Base-by-base conservation (phyloP, 1,140 invertebrate genomes). In the Acromyrmex heyeri region DNA sequence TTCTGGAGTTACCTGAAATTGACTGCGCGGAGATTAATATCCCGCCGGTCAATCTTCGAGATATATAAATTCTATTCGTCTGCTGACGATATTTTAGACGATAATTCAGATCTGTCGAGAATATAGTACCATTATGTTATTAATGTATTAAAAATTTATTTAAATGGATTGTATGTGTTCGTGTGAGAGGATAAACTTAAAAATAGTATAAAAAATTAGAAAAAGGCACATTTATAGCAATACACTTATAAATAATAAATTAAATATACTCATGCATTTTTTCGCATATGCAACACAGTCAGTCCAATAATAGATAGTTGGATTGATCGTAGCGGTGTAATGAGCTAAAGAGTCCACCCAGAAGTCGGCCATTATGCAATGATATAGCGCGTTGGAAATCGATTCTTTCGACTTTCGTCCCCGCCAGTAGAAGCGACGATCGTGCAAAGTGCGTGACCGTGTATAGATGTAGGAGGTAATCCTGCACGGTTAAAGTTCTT, bases 401-500 rank as follows among this genome's bases (percentile, higher is more conserved):
- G 88, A 90, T 90, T 78, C 70, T 55, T 85, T 78, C 61, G 61
- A 78, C 72, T 77, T 24, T 78, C 73, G 21, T 64, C 65, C 61
- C 14, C 24, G 38, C 12, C 55, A 38, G 21, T 21, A 34, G 24
- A 10, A 62, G 82, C 57, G 79, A 69, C 48, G 88, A 90, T 82
- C 72, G 53, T 77, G 30, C 57, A 76, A 90, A 90, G 83, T 89
- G 88, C 88, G 88, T 90, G 87, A 82, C 76, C 76, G 38, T 67
- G 34, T 65, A 67, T 75, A 73, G 79, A 69, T 7, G 79, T 18
- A 38, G 48, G 77, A 89, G 83, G 55, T 69, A 89, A 73, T 67
- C 34, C 70, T 34, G 30, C 85, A 83, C 30, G 16, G 64, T 70
- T 81, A 69, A 85, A 59, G 61, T 75, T 89, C 69, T 86, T 77